These are phyloP conservation scores for Minunthozetes semirufus DNA, from an alignment of 2,888 invertebrate genomes.

Conservation along the genomic window DNA sequence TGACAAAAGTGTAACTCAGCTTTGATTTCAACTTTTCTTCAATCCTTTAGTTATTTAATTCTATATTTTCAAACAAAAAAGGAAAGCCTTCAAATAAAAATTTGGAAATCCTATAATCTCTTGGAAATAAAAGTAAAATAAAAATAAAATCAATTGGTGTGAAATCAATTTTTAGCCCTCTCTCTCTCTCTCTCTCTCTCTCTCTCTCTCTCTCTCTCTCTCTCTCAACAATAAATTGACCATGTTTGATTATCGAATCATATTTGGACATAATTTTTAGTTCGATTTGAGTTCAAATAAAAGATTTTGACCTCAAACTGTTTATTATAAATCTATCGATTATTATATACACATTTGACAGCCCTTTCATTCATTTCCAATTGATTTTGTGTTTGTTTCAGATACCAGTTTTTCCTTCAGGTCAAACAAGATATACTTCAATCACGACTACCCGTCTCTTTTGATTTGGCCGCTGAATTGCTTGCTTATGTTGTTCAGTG, in stretches of 20 bases:
- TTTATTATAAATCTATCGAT: not conserved
- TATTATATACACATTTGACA: not conserved
- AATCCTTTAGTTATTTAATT: no score
- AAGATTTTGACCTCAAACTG: not conserved
- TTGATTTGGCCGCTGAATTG: conserved; percentile 82
- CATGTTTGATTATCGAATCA: no score
- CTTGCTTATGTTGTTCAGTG: conserved; percentile 91
- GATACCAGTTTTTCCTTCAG: conserved; percentile 95
- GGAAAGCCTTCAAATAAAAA: no score
- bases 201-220: no score
- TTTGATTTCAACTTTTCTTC: not conserved
- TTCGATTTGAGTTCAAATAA: not conserved
- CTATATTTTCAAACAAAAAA: no score
- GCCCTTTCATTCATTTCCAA: conserved; percentile 1
- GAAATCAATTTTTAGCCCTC: no score
- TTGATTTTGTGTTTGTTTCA: conserved; percentile 50
- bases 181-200: no score
- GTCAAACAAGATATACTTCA: conserved; percentile 92
- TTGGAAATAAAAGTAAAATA: no score
- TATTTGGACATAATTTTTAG: no score
- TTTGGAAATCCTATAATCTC: no score
- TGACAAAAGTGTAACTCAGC: not conserved
- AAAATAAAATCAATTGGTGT: no score
- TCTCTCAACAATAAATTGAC: no score
- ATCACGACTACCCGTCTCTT: conserved; percentile 80